These are phyloP conservation scores for Vanessa cardui DNA, from an alignment of 2,888 invertebrate genomes.

Conservation along the genomic window DNA sequence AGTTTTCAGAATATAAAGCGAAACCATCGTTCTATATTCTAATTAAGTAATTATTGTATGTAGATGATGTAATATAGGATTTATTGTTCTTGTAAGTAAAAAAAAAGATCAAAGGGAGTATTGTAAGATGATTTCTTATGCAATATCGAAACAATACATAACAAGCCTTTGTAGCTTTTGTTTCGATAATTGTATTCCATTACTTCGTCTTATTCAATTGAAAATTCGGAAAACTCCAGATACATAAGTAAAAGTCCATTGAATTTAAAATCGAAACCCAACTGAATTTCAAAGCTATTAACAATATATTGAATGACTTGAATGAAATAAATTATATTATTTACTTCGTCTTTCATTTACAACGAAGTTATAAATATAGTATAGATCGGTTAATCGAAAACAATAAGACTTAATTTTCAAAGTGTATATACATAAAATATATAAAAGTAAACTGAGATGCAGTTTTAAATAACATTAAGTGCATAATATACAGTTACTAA, in stretches of 20 bases:
- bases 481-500: no score
- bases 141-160: slow-evolving; percentile 30
- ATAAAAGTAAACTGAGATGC: no score
- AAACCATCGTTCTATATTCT: not conserved
- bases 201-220: slow-evolving; percentile 18
- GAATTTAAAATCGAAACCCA: no score
- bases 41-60: not conserved
- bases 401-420: no score
- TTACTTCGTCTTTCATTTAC: no score
- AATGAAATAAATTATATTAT: no score
- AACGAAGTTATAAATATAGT: no score
- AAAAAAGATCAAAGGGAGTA: slow-evolving; percentile 14
- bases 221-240: not conserved
- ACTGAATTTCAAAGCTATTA: no score
- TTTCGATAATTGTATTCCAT: slow-evolving; percentile 22
- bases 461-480: no score
- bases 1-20: not conserved
- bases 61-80: not conserved
- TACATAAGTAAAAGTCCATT: not conserved
- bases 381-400: no score
- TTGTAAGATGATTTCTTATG: slow-evolving; percentile 27
- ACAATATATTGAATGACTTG: not conserved
- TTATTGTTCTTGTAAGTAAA: slow-evolving; percentile 3
- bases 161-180: slow-evolving; percentile 28
- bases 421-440: no score